phyloP scores from a whole-genome alignment of 2,888 invertebrate species.

The Phlogophora meticulosa region DNA sequence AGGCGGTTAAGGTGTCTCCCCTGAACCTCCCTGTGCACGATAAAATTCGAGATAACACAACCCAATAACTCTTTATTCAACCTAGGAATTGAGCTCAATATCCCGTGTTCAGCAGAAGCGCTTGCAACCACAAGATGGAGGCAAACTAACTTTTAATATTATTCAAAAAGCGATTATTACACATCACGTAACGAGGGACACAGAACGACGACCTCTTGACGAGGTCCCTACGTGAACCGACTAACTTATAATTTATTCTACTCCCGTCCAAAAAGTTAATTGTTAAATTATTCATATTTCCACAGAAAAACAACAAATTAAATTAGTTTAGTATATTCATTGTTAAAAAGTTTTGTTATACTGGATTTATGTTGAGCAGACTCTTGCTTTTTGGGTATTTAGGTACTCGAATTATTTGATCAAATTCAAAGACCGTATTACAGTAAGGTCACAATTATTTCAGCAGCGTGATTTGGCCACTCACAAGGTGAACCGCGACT shows the following conservation, averaged over 20 bases:
- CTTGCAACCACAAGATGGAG: neutral
- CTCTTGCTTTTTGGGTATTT: neutral
- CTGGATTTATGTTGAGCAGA: no score
- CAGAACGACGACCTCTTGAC: slow-evolving; percentile 14
- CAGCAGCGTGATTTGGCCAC: no score
- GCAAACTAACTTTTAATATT: slow-evolving; percentile 25
- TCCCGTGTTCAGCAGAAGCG: no score
- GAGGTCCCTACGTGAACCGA: slow-evolving; percentile 45
- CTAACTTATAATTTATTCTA: slow-evolving; percentile 52
- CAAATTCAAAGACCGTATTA: neutral
- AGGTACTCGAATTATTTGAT: neutral
- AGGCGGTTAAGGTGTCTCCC: no score
- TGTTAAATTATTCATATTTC: slow-evolving; percentile 46
- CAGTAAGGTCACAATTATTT: no score
- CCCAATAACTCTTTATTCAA: no score
- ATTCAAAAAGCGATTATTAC: slow-evolving; percentile 44
- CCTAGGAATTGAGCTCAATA: no score
- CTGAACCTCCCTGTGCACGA: no score
- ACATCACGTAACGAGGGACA: slow-evolving; percentile 35
- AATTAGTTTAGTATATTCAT: slow-evolving; percentile 27
- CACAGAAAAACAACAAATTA: slow-evolving; percentile 41
- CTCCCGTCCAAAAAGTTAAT: slow-evolving; percentile 41
- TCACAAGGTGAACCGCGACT: no score
- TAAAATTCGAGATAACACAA: no score
- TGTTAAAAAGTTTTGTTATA: slow-evolving; percentile 7